Evolutionary conservation across 2,888 invertebrate genomes (phyloP).

Genomic region (Mystacides longicornis): DNA sequence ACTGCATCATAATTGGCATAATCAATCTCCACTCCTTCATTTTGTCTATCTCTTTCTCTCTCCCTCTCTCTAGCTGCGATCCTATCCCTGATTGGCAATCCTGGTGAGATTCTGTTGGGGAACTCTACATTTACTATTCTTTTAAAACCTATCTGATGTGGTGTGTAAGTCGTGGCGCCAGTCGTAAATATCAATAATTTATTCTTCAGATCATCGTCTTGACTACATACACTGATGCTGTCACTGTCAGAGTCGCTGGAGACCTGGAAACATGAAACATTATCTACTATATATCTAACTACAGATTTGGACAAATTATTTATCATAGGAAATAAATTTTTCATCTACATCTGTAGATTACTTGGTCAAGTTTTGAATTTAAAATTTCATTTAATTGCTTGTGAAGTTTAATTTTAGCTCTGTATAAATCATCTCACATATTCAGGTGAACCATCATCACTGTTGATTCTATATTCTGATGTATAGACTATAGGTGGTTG

Average conservation of each 20-base stretch:
- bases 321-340: no score
- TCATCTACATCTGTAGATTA: no score
- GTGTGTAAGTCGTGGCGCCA: slow-evolving; percentile 75
- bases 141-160: slow-evolving; percentile 75
- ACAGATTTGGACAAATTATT: no score
- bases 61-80: slow-evolving; percentile 52
- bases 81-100: slow-evolving; percentile 59
- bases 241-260: slow-evolving; percentile 21
- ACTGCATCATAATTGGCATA: slow-evolving; percentile 63
- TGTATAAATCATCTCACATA: no score
- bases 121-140: slow-evolving; percentile 63
- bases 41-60: slow-evolving; percentile 40
- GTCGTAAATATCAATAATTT: slow-evolving; percentile 70
- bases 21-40: slow-evolving; percentile 45
- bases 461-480: slow-evolving; percentile 16
- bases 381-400: no score
- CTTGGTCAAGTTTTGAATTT: no score
- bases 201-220: slow-evolving; percentile 53
- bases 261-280: slow-evolving; percentile 13
- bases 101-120: slow-evolving; percentile 59
- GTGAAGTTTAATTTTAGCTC: no score
- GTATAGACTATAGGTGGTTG: slow-evolving; percentile 20
- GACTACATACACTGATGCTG: slow-evolving; percentile 23
- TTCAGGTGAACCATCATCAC: background rate
- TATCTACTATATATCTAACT: no score